These are phyloP conservation scores for Lamellibrachia satsuma DNA, from an alignment of 2,888 invertebrate genomes.

Conservation along the genomic window DNA sequence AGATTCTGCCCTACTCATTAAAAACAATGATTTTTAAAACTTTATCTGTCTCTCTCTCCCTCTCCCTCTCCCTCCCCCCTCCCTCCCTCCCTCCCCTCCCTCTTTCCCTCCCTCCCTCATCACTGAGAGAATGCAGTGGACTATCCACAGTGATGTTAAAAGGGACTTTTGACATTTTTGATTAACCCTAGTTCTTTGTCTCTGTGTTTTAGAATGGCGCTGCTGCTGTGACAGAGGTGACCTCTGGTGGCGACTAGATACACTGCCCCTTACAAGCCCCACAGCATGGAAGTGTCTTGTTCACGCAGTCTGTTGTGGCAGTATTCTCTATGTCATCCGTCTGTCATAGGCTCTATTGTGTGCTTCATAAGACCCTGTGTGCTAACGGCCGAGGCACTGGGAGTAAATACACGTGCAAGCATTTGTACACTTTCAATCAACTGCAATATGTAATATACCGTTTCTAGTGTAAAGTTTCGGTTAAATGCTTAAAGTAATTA, in stretches of 20 bases:
- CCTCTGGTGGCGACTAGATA: neutral
- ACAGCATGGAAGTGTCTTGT: neutral
- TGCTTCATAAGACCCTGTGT: neutral
- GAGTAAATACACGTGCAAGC: neutral
- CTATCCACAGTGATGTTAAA: neutral
- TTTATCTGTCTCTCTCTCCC: neutral
- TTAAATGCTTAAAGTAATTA: neutral
- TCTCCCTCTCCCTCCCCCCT: no score
- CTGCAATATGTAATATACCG: constrained; percentile 14
- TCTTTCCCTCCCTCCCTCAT: neutral
- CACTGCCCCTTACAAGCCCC: neutral
- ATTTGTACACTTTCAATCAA: neutral
- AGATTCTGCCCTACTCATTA: neutral
- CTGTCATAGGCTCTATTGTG: neutral
- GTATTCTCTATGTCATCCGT: neutral
- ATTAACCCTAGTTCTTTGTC: neutral
- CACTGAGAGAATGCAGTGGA: neutral
- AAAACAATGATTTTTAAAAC: neutral
- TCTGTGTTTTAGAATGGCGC: neutral
- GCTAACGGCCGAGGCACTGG: neutral
- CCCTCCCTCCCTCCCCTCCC: no score
- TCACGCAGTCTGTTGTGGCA: neutral
- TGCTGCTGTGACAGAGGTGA: constrained; percentile 12
- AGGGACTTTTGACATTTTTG: neutral
- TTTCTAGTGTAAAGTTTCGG: neutral